phyloP scores from a whole-genome alignment of 2,888 invertebrate genomes.

The Cephus runcator region DNA sequence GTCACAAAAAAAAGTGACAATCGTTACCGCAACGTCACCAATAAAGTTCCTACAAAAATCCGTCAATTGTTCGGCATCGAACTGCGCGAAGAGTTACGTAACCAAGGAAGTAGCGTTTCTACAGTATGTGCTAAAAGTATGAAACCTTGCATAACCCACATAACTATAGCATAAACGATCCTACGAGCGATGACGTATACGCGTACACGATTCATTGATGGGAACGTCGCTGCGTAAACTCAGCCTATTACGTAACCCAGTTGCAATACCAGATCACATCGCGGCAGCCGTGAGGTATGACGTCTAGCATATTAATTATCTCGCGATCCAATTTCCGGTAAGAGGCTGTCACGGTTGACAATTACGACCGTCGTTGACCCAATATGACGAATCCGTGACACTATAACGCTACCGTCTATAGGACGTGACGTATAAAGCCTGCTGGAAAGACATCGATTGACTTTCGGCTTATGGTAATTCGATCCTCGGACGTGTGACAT shows the following conservation, averaged over 20 bases:
- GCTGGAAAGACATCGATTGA: neutral
- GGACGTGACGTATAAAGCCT: neutral
- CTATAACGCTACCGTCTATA: neutral
- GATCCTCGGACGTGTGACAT: neutral
- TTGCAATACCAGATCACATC: neutral
- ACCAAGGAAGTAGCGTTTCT: neutral
- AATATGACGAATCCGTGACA: neutral
- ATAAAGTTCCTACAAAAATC: too few relatives aligned
- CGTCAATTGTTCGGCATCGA: too few relatives aligned
- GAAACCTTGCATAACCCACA: neutral
- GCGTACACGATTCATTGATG: neutral
- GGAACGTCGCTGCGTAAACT: neutral
- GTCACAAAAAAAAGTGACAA: neutral
- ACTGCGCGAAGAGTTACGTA: neutral
- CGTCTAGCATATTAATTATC: neutral
- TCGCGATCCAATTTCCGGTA: constrained; percentile 4
- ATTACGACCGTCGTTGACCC: neutral
- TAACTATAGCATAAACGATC: neutral
- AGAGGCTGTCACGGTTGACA: neutral
- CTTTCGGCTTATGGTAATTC: neutral
- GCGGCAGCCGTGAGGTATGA: neutral
- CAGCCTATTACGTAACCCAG: neutral
- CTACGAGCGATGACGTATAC: neutral
- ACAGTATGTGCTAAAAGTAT: neutral
- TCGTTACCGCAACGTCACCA: too few relatives aligned